phyloP scores from a whole-genome alignment of 2,797 vertebrate species.

The Setipinna tenuifilis region DNA sequence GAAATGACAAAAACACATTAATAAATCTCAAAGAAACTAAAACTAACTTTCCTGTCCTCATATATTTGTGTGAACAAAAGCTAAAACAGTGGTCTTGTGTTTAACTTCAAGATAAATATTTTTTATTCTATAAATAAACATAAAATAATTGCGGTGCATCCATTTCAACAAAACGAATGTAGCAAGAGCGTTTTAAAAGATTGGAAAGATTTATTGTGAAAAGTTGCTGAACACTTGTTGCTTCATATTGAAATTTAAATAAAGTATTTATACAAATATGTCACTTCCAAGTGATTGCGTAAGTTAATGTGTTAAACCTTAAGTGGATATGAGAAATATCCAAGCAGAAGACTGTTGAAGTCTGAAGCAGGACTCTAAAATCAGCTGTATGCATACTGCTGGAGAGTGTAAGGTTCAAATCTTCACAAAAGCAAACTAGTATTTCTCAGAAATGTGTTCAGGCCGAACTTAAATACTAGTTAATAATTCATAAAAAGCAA shows the following conservation, averaged over 20 bases:
- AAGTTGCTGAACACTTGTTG: constrained; percentile 11
- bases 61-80: constrained; percentile 42
- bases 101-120: neutral
- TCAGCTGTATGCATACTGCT: neutral
- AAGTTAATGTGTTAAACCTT: neutral
- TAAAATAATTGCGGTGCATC: neutral
- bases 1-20: constrained; percentile 57
- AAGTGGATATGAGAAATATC: neutral
- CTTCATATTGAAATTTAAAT: neutral
- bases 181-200: neutral
- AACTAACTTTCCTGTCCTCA: constrained; percentile 53
- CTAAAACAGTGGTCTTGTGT: neutral
- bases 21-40: constrained; percentile 66
- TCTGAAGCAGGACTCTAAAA: neutral
- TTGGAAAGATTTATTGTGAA: neutral
- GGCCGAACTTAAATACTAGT: constrained; percentile 14
- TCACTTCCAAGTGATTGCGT: neutral
- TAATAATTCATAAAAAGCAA: constrained; percentile 9
- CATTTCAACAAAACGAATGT: neutral
- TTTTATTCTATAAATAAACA: neutral
- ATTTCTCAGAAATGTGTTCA: neutral
- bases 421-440: constrained; percentile 10
- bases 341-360: neutral
- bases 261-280: neutral
- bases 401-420: constrained; percentile 22